Conservation (phyloP, 2,888 invertebrate species). For the Caenorhabditis doughertyi region DNA sequence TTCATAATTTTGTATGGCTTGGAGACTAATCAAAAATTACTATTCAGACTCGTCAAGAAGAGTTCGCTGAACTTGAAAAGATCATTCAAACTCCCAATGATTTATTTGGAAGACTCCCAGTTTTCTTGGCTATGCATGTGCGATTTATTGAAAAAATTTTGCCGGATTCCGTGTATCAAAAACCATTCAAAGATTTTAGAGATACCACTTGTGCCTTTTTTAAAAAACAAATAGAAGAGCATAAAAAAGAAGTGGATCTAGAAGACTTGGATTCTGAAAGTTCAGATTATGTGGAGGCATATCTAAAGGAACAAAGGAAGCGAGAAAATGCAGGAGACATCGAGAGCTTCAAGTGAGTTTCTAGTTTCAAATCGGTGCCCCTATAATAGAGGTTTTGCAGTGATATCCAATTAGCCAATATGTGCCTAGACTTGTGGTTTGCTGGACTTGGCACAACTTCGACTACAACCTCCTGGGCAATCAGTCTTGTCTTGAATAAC, state of each 20-base stretch:
- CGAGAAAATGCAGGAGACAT: slow-evolving; percentile 49
- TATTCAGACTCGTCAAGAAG: slow-evolving; percentile 33
- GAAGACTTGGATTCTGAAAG: slow-evolving; percentile 36
- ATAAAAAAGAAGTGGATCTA: slow-evolving; percentile 36
- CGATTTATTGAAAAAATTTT: too few species aligned
- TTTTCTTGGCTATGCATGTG: too few species aligned
- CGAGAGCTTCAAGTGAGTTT: too few species aligned
- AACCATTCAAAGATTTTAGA: too few species aligned
- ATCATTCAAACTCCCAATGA: too few species aligned
- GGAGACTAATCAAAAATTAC: slow-evolving; percentile 10
- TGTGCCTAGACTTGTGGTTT: slow-evolving; percentile 54
- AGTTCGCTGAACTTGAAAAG: too few species aligned
- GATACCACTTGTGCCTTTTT: slow-evolving; percentile 65
- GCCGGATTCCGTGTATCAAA: too few species aligned
- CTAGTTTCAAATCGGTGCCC: too few species aligned
- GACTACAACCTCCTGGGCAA: slow-evolving; percentile 46
- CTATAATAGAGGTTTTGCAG: too few species aligned
- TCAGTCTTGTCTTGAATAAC: slow-evolving; percentile 43
- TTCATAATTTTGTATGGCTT: too few species aligned
- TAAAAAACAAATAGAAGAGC: slow-evolving; percentile 58
- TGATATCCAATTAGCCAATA: slow-evolving; percentile 51
- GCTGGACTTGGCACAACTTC: slow-evolving; percentile 55
- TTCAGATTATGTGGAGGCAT: slow-evolving; percentile 64
- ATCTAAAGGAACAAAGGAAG: slow-evolving; percentile 60
- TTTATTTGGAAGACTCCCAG: too few species aligned